phyloP scores from a whole-genome alignment of 2,888 invertebrate genomes.

The Fragum sueziense region DNA sequence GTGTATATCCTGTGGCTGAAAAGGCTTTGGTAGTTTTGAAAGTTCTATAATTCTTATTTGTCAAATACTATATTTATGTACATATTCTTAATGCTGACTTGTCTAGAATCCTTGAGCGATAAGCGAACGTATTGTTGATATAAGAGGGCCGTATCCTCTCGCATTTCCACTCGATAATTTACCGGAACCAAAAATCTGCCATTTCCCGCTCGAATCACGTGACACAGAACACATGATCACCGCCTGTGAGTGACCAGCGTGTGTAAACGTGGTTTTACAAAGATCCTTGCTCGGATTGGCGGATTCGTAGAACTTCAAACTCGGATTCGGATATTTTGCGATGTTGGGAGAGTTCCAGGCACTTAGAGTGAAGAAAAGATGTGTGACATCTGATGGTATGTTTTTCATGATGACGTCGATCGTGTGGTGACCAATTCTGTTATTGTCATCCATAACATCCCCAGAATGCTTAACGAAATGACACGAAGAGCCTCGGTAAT shows the following conservation, averaged over 20 bases:
- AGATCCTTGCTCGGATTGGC: slow-evolving; percentile 57
- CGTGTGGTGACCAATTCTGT: slow-evolving; percentile 65
- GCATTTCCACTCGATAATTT: slow-evolving; percentile 69
- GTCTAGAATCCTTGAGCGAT: slow-evolving; percentile 61
- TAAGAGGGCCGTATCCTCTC: slow-evolving; percentile 57
- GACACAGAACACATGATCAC: slow-evolving; percentile 70
- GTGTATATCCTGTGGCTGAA: too few species aligned
- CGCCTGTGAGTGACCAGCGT: slow-evolving; percentile 65
- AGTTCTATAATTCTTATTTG: too few species aligned
- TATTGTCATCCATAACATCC: slow-evolving; percentile 60
- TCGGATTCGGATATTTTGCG: slow-evolving; percentile 66
- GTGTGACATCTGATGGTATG: slow-evolving; percentile 60
- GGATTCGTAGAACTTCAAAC: slow-evolving; percentile 67
- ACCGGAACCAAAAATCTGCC: slow-evolving; percentile 69
- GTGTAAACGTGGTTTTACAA: slow-evolving; percentile 68
- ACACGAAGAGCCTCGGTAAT: slow-evolving; percentile 29
- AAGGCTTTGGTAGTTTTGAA: too few species aligned
- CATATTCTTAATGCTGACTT: too few species aligned
- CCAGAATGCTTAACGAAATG: slow-evolving; percentile 61
- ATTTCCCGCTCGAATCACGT: slow-evolving; percentile 46
- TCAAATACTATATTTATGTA: too few species aligned
- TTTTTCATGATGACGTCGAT: slow-evolving; percentile 64
- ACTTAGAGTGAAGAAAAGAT: slow-evolving; percentile 70
- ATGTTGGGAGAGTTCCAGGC: slow-evolving; percentile 68
- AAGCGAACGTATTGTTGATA: slow-evolving; percentile 50